Percentiles rank a stretch among this genome's conserved stretches.
These are phyloP conservation scores for Anguilla japonica DNA, from an alignment of 2,113 vertebrate genomes.

Conservation along the genomic window DNA sequence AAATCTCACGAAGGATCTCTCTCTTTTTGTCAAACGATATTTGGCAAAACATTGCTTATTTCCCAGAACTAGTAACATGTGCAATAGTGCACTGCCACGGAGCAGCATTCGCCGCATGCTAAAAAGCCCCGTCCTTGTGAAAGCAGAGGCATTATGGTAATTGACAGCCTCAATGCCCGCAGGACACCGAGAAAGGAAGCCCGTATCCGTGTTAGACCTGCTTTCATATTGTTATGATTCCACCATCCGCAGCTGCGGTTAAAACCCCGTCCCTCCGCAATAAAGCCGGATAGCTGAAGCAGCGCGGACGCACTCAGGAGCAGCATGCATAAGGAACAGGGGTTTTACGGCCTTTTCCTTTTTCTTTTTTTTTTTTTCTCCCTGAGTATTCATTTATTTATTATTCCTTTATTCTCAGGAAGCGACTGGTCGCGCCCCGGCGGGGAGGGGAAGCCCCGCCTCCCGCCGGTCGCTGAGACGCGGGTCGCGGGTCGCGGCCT, in stretches of 20 bases:
- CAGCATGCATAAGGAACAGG: not conserved
- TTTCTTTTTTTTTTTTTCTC: not conserved
- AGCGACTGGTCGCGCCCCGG: not conserved
- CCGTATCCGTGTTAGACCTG: not conserved
- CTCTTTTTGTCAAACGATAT: not conserved
- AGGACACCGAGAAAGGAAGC: not conserved
- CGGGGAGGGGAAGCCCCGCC: not conserved
- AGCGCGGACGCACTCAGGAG: not conserved
- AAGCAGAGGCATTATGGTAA: not conserved
- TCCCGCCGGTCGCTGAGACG: not conserved
- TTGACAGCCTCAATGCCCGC: not conserved
- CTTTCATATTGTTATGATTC: not conserved
- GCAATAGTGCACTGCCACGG: not conserved
- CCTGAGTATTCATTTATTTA: not conserved
- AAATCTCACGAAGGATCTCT: not conserved
- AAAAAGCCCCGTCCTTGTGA: not conserved
- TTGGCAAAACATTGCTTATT: not conserved
- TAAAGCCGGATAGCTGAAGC: not conserved
- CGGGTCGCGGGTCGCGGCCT: not conserved
- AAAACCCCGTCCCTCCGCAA: not conserved
- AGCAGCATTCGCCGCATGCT: not conserved
- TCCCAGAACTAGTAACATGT: not conserved
- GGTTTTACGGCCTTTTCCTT: not conserved
- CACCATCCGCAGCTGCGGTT: not conserved
- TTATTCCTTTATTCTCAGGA: not conserved